Percentiles rank a stretch among this genome's conserved stretches.
These are phyloP conservation scores for Numenius phaeopus DNA, from an alignment of 2,797 vertebrate genomes.

Conservation along the genomic window DNA sequence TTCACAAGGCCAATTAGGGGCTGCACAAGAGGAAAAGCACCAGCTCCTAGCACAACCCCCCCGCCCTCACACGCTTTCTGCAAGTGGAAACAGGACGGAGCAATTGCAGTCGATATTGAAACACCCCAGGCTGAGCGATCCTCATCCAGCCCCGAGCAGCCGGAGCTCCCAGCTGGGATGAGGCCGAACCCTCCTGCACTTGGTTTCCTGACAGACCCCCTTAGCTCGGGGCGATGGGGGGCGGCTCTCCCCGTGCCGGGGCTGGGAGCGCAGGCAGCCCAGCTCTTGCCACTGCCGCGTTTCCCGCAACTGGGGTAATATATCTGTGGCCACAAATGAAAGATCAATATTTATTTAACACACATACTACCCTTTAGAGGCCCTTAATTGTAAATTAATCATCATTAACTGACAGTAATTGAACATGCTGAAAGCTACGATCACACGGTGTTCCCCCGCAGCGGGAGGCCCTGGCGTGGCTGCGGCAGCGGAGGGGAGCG, in stretches of 20 bases:
- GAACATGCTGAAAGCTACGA: conserved; percentile 14
- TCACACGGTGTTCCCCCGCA: background rate
- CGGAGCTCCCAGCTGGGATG: accelerated
- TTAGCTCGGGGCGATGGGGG: accelerated
- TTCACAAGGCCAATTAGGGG: background rate
- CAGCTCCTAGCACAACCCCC: background rate
- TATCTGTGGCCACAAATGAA: conserved; percentile 56
- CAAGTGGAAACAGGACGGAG: background rate
- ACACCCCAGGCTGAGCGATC: accelerated
- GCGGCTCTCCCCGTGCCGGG: accelerated
- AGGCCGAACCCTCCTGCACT: accelerated
- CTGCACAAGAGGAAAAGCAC: background rate
- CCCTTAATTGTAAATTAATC: conserved; percentile 70
- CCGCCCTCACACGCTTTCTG: background rate
- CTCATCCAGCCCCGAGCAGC: background rate
- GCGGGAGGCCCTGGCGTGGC: background rate
- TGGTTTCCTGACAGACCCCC: background rate
- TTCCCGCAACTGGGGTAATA: background rate
- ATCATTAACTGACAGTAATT: conserved; percentile 70
- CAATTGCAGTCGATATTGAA: accelerated
- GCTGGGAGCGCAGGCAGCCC: background rate
- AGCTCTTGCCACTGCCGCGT: background rate
- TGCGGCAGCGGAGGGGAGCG: accelerated
- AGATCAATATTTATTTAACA: conserved; percentile 71
- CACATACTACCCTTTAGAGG: conserved; percentile 59